phyloP scores from a whole-genome alignment of 2,888 invertebrate genomes.

The Heliconius sara region DNA sequence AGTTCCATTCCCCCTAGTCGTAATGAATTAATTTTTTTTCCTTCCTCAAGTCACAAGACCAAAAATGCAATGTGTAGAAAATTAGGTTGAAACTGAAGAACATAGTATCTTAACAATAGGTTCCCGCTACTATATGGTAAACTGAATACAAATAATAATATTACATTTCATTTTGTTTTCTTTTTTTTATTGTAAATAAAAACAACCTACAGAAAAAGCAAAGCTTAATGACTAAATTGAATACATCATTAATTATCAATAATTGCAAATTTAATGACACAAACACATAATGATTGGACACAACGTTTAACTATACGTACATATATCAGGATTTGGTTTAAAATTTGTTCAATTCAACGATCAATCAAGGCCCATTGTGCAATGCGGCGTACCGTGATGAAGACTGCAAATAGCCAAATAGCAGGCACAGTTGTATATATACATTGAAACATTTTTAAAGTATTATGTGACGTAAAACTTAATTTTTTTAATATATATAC shows the following conservation, averaged over 20 bases:
- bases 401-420: constrained; percentile 15
- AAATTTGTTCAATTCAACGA: constrained; percentile 44
- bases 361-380: constrained; percentile 42
- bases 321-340: constrained; percentile 43
- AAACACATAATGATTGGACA: constrained; percentile 37
- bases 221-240: constrained; percentile 22
- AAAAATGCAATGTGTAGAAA: too few relatives aligned
- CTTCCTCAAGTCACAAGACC: too few relatives aligned
- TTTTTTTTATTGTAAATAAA: too few relatives aligned
- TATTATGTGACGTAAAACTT: too few relatives aligned
- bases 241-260: constrained; percentile 39
- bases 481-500: too few relatives aligned
- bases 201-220: not conserved
- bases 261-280: constrained; percentile 40
- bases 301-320: constrained; percentile 41
- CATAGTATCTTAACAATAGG: not conserved
- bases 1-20: too few relatives aligned
- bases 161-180: not conserved
- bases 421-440: not conserved
- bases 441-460: too few relatives aligned
- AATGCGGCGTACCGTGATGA: constrained; percentile 2
- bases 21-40: too few relatives aligned
- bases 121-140: not conserved
- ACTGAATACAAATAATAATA: not conserved
- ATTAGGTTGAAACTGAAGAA: too few relatives aligned